A percentile compares a stretch with the other conserved stretches of the same genome.
Conservation (phyloP, 2,888 invertebrate species). For the Linyphia triangularis region DNA sequence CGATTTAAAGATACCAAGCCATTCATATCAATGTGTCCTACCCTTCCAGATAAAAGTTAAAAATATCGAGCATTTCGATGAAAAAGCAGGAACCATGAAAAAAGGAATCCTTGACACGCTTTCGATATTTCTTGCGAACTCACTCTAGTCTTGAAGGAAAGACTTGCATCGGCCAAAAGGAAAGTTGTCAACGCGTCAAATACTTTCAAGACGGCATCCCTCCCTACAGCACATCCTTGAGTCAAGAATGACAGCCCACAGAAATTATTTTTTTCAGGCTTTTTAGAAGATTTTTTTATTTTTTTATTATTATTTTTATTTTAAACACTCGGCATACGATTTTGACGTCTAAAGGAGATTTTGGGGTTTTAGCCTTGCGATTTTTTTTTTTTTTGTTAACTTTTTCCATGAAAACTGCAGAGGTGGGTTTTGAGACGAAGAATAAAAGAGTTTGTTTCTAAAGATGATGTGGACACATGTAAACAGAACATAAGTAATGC, state of each 20-base stretch:
- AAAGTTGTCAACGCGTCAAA: slow-evolving; percentile 41
- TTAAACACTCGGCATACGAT: not conserved
- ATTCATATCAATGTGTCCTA: too few species aligned
- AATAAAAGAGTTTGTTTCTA: too few species aligned
- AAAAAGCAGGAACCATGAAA: not conserved
- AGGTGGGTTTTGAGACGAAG: too few species aligned
- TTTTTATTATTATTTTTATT: not conserved
- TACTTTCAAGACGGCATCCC: slow-evolving; percentile 3
- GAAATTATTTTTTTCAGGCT: too few species aligned
- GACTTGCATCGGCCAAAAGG: slow-evolving; percentile 18
- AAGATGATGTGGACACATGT: too few species aligned
- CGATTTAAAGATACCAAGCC: too few species aligned
- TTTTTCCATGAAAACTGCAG: not conserved
- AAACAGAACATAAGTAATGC: not conserved
- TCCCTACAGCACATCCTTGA: not conserved
- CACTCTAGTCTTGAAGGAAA: not conserved
- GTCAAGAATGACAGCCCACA: slow-evolving; percentile 7
- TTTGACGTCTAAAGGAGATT: not conserved
- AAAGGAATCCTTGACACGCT: not conserved
- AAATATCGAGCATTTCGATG: too few species aligned
- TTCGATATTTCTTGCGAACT: not conserved
- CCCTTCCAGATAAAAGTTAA: too few species aligned
- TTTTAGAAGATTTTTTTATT: not conserved
- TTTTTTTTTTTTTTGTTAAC: not conserved
- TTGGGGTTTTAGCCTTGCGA: not conserved